Evolutionary conservation across 2,113 vertebrate genomes (phyloP), one percentile per base, ranked within the genome.

Genomic region (Theristicus caerulescens): DNA sequence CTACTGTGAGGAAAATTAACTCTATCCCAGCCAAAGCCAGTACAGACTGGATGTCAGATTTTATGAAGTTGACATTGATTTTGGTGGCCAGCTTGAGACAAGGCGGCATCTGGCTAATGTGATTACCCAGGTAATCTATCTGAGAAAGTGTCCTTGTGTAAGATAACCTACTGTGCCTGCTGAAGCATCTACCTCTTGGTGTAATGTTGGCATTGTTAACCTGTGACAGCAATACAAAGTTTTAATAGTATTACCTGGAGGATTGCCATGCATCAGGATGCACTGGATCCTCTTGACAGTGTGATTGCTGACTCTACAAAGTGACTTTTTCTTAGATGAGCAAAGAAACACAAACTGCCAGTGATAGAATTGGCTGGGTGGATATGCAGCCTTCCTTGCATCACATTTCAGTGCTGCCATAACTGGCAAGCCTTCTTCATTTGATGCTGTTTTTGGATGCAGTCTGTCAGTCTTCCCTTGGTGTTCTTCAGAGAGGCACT

Each of bases 361-460:
- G 42, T 12, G 19, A 4, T 2, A 38, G 79, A 69, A 79, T 46
- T 74, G 0, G 0, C 66, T 40, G n/a, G 16, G 47, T 74, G 67
- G 61, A 85, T 88, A 25, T 49, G 42, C 61, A 58, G 51, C 52
- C 77, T 91, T 49, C 31, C 27, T 74, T 22, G 16, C 52, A 15
- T 46, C n/a, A 20, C 10, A 9, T 80, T 74, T 78, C 51, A 54
- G 61, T 44, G 65, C 82, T 82, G 12, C 31, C 24, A 7, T 58
- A 61, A 62, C 88, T 85, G 61, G 79, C 65, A 85, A 66, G 34
- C 5, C 25, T 77, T 64, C 84, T 70, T 85, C 65, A 9, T 71
- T 47, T 64, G 88, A 17, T 38, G 10, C 55, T 74, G 82, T 4
- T 58, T 96, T 76, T 85, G 86, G 74, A 76, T 73, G 42, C 73